Evolutionary conservation across 2,888 invertebrate genomes (phyloP), one percentile per base, ranked within the genome.

Genomic region (Temnothorax unifasciatus): DNA sequence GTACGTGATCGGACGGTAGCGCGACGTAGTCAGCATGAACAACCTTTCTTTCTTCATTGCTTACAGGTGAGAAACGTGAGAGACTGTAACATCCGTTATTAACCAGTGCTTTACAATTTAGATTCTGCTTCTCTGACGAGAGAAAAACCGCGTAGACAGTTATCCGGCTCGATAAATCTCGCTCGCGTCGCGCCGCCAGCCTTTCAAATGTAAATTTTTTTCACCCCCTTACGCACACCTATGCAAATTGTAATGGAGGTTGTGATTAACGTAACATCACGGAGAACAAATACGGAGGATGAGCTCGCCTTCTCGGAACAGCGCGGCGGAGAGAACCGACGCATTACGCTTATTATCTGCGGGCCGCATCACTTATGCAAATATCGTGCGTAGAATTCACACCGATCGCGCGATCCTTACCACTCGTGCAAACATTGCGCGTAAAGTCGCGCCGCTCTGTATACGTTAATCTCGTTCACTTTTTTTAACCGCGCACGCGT

Each of bases 31-130:
- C 68, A 77, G 25, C 76, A n/a, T 25, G 71, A 69, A 64, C 54
- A 54, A 29, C 66, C 74, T 81, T 81, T 59, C 34, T 71, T 68
- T 18, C 44, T 34, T 47, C 59, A 6, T 11, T 44, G 82, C 57
- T 76, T 63, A 57, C 25, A 38, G 21, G n/a, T 64, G 71, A 50
- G 73, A 63, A 57, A 83, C 87, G 85, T 84, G 89, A 87, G 89
- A 89, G 87, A 85, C 82, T 64, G 69, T 50, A 83, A 81, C 83
- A 81, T 86, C 84, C 84, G 83, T 87, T 87, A 84, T 73, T 41
- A 81, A 81, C n/a, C 47, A 59, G 47, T 44, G 57, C 59, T 81
- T 81, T 81, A 81, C 73, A 81, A 81, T 73, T 61, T 73, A 81
- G 47, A 81, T 81, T 73, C 74, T 18, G 47, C 59, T 47, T 13